Percentiles rank a stretch among this genome's conserved stretches.
phyloP scores from a whole-genome alignment of 2,113 vertebrate species.

The Rissa tridactyla region DNA sequence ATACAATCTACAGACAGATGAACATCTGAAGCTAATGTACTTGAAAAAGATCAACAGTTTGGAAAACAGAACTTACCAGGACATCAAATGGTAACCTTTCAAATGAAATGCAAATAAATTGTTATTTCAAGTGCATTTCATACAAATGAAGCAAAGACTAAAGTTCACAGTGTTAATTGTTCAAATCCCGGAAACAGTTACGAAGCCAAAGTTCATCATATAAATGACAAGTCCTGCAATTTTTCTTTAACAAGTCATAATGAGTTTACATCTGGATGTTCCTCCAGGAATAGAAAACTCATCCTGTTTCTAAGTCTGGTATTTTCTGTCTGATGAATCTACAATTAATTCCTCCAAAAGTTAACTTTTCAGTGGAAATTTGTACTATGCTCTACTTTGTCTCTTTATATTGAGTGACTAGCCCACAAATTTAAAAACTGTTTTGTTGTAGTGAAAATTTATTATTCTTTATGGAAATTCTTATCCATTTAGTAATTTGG shows the following conservation, averaged over 20 bases:
- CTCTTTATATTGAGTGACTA: not conserved
- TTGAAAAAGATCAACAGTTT: slow-evolving; percentile 5
- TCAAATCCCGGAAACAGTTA: not conserved
- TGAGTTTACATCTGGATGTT: not conserved
- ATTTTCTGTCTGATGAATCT: not conserved
- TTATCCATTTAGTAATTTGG: not conserved
- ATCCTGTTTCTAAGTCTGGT: not conserved
- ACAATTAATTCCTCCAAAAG: not conserved
- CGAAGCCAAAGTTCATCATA: not conserved
- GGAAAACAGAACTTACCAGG: not conserved
- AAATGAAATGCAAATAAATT: slow-evolving; percentile 4
- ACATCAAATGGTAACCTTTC: not conserved
- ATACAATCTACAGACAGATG: not conserved
- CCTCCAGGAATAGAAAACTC: not conserved
- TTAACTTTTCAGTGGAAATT: not conserved
- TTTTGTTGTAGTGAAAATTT: not conserved
- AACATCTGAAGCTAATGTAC: slow-evolving; percentile 8
- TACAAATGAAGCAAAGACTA: not conserved
- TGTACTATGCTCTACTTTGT: not conserved
- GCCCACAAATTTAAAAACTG: not conserved
- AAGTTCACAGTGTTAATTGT: slow-evolving; percentile 18
- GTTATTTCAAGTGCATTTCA: not conserved
- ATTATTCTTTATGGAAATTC: not conserved
- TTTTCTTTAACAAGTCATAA: not conserved
- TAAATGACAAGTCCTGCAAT: not conserved